These are phyloP conservation scores for Epistrophella euchroma DNA, from an alignment of 2,888 invertebrate species.

Conservation along the genomic window DNA sequence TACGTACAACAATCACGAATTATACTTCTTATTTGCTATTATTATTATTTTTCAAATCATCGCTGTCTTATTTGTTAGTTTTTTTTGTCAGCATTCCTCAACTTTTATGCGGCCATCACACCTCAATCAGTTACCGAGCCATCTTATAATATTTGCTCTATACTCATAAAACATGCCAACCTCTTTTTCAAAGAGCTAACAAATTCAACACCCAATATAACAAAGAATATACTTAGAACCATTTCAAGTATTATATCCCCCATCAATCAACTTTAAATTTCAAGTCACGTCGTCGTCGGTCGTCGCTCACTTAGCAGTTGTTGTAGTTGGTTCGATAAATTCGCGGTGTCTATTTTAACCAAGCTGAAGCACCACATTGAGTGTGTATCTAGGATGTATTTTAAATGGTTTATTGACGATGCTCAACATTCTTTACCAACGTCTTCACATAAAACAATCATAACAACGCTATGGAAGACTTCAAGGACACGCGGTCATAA, in stretches of 20 bases:
- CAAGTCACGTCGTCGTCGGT: constrained; percentile 45
- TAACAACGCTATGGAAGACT: constrained; percentile 48
- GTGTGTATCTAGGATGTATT: constrained; percentile 23
- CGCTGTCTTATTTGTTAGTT: neutral
- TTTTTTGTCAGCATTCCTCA: neutral
- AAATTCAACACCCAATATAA: constrained; percentile 31
- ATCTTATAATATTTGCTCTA: neutral
- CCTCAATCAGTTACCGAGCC: neutral
- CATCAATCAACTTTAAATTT: constrained; percentile 39
- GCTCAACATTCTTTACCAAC: constrained; percentile 52
- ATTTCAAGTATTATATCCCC: constrained; percentile 18
- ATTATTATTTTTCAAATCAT: neutral
- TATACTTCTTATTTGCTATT: neutral
- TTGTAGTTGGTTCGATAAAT: constrained; percentile 39
- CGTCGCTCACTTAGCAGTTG: constrained; percentile 21
- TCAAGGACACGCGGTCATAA: constrained; percentile 71
- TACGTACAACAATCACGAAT: neutral
- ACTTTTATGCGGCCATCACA: neutral
- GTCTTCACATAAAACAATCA: constrained; percentile 58
- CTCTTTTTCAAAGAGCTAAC: neutral
- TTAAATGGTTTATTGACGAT: constrained; percentile 45
- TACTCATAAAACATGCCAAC: constrained; percentile 2
- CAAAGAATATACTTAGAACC: neutral
- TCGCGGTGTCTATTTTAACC: constrained; percentile 28
- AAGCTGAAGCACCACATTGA: constrained; percentile 12